Evolutionary conservation across 2,888 invertebrate species (phyloP), one percentile per base, ranked within the genome.

Genomic region (Notocelia uddmanniana): DNA sequence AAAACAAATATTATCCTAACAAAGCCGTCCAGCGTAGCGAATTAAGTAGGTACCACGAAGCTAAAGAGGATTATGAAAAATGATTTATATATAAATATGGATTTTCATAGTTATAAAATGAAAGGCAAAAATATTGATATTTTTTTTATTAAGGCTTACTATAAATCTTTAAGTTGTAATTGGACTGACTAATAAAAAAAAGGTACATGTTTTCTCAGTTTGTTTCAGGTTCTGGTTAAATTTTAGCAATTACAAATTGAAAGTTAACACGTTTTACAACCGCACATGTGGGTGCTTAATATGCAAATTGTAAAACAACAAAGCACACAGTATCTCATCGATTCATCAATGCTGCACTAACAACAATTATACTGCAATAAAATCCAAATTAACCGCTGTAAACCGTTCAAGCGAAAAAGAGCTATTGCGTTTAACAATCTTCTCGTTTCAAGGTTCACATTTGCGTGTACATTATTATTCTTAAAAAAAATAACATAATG

Each of bases 321-420:
- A 78, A 72, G 63, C 68, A 69, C 74, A 64, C 41, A 52, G 73
- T 77, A 76, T 76, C 76, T 75, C 77, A 80, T 81, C 81, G 79
- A 80, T 83, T 85, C 84, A 86, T 86, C 83, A 82, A 81, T 80
- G 79, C 76, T 79, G 77, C 82, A 81, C 77, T 77, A 84, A 83
- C 84, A 81, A 81, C 87, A 89, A 89, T 90, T 88, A 89, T 83
- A 83, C 80, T 78, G 85, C 85, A 86, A 89, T 89, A 89, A 88
- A 90, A 83, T 83, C 82, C 83, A 85, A 87, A 89, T 86, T 85
- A 78, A 83, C 77, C 79, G 75, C 77, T 78, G 77, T 80, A 74
- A 78, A 77, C 60, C 67, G 54, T 45, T 23, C 21, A 60, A 69
- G 37, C 57, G 13, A 74, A 45, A 68, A 59, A 21, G 50, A 45